phyloP scores from a whole-genome alignment of 2,888 invertebrate species.

The Conchocele bisecta region DNA sequence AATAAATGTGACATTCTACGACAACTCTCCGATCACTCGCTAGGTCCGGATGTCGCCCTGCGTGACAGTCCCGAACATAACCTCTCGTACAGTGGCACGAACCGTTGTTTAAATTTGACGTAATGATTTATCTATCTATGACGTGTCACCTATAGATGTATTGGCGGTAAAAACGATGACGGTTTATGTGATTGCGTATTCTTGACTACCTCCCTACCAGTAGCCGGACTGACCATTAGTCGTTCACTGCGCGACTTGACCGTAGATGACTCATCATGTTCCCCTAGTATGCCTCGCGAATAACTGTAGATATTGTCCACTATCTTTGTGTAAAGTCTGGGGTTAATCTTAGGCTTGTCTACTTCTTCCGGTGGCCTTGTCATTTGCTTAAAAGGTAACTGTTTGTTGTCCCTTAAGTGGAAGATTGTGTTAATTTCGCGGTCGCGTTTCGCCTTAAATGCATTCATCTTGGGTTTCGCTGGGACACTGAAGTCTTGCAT shows the following conservation, averaged over 20 bases:
- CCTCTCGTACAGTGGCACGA: too few species aligned
- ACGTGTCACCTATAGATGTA: too few species aligned
- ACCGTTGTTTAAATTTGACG: too few species aligned
- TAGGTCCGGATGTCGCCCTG: too few species aligned
- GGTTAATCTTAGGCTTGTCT: slow-evolving; percentile 38
- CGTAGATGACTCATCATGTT: neutral
- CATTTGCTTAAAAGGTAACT: slow-evolving; percentile 58
- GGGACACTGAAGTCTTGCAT: slow-evolving; percentile 38
- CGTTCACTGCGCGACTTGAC: slow-evolving; percentile 21
- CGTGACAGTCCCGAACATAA: too few species aligned
- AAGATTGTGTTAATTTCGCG: slow-evolving; percentile 30
- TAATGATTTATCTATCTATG: too few species aligned
- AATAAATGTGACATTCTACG: too few species aligned
- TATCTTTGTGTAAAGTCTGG: slow-evolving; percentile 52
- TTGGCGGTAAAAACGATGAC: slow-evolving; percentile 37
- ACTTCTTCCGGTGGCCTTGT: slow-evolving; percentile 17
- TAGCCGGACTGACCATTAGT: slow-evolving; percentile 55
- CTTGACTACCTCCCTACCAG: slow-evolving; percentile 44
- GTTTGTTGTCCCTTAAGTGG: slow-evolving; percentile 49
- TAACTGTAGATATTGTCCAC: slow-evolving; percentile 57
- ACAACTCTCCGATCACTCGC: too few species aligned
- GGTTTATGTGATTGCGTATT: slow-evolving; percentile 39
- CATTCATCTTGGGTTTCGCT: slow-evolving; percentile 36
- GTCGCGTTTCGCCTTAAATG: slow-evolving; percentile 45
- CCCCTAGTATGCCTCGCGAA: slow-evolving; percentile 39